These are phyloP conservation scores for Crepidodera aurea DNA, from an alignment of 2,888 invertebrate species.

Conservation along the genomic window DNA sequence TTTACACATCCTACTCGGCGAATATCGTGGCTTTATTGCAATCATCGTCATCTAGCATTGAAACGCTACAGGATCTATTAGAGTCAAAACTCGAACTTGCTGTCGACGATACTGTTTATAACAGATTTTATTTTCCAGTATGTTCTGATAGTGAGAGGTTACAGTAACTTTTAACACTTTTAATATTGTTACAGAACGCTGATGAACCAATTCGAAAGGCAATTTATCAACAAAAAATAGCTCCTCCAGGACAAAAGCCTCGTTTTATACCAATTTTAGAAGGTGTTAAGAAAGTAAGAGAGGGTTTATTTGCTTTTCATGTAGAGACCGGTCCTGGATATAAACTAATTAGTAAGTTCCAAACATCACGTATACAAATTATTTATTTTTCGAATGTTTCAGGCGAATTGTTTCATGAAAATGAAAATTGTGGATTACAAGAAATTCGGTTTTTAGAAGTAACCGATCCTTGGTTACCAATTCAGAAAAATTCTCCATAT, in stretches of 20 bases:
- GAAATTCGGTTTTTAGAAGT: constrained; percentile 71
- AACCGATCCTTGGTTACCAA: constrained; percentile 70
- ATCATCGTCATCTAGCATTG: constrained; percentile 74
- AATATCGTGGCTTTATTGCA: constrained; percentile 79
- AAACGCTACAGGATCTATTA: constrained; percentile 69
- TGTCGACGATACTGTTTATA: constrained; percentile 75
- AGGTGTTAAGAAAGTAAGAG: constrained; percentile 68
- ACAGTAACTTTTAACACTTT: background rate
- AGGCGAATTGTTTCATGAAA: constrained; percentile 72
- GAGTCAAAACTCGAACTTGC: constrained; percentile 72
- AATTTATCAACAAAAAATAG: constrained; percentile 71
- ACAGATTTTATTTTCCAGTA: constrained; percentile 74
- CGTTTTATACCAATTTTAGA: constrained; percentile 70
- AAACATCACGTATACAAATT: no score
- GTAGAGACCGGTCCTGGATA: constrained; percentile 76
- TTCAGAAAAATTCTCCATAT: constrained; percentile 69
- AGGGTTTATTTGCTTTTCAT: constrained; percentile 76
- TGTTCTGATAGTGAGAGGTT: no score
- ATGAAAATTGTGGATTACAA: constrained; percentile 76
- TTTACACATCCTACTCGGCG: constrained; percentile 79
- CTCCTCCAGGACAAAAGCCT: constrained; percentile 67
- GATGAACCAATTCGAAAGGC: constrained; percentile 70
- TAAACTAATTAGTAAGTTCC: constrained; percentile 67
- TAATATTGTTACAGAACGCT: constrained; percentile 67
- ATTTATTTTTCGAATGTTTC: constrained; percentile 64